Evolutionary conservation across 2,888 invertebrate species (phyloP).

Genomic region (Agonopterix heracliana): DNA sequence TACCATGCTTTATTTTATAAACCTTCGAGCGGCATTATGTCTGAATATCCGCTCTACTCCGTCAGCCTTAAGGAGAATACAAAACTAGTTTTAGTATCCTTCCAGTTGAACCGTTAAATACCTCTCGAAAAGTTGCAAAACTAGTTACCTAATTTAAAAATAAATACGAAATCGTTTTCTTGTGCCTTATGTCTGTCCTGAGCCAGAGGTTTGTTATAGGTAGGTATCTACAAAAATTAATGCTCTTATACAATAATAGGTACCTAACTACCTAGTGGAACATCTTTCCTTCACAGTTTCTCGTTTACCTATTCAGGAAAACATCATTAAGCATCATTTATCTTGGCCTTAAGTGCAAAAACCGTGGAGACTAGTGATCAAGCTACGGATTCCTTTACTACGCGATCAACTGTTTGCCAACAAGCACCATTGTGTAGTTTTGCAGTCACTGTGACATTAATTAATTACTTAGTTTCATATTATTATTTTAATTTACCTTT

Average conservation of each 20-base stretch:
- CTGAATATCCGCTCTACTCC: conserved; percentile 2
- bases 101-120: conserved; percentile 4
- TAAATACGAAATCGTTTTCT: not conserved
- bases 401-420: conserved; percentile 40
- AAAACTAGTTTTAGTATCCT: conserved; percentile 5
- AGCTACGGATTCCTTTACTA: conserved; percentile 41
- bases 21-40: not conserved
- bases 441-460: conserved; percentile 11
- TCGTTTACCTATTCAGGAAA: conserved; percentile 11
- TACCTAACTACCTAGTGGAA: not conserved
- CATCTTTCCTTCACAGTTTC: not conserved
- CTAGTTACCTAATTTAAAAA: conserved; percentile 4
- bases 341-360: conserved; percentile 51
- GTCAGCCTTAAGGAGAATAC: conserved; percentile 22
- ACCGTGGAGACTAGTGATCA: conserved; percentile 38
- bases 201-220: not conserved
- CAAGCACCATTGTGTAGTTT: conserved; percentile 28
- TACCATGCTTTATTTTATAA: not conserved
- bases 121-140: conserved; percentile 3
- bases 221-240: not conserved
- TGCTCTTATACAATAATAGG: not conserved
- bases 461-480: too few relatives aligned
- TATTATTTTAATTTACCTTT: too few relatives aligned
- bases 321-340: conserved; percentile 20
- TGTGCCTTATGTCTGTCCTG: not conserved